A percentile compares a stretch with the other conserved stretches of the same genome.
Conservation (phyloP, 2,113 vertebrate genomes). For the Marmota monax region DNA sequence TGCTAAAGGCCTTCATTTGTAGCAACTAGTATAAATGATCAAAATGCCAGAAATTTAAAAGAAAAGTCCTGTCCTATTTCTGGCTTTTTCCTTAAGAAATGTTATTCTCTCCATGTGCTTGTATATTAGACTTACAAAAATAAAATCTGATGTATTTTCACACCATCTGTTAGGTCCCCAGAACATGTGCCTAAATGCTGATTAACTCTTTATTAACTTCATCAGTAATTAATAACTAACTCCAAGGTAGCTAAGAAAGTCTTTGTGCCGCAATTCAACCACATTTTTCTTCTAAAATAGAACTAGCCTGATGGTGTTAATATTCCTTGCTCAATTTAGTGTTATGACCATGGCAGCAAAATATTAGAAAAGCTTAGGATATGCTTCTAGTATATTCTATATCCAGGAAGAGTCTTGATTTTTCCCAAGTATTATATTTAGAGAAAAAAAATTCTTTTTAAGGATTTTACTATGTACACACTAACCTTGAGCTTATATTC, state of each 20-base stretch:
- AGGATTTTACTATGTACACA: conserved; percentile 9
- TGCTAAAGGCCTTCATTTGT: background rate
- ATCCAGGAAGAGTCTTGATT: conserved; percentile 4
- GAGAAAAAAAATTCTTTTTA: conserved; percentile 46
- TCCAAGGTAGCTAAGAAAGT: background rate
- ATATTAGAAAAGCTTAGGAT: background rate
- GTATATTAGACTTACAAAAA: conserved; percentile 38
- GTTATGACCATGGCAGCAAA: background rate
- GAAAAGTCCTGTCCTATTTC: conserved; percentile 24
- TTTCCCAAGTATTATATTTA: background rate
- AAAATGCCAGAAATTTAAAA: background rate
- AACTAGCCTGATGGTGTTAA: background rate
- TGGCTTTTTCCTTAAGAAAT: conserved; percentile 50
- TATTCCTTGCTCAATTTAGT: background rate
- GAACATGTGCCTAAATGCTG: background rate
- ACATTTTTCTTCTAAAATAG: conserved; percentile 49
- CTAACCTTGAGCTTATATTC: conserved; percentile 5
- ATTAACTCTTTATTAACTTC: conserved; percentile 2
- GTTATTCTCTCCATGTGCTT: conserved; percentile 9
- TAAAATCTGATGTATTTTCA: conserved; percentile 34
- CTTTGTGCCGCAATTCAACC: conserved; percentile 27
- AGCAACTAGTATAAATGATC: background rate
- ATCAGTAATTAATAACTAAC: background rate
- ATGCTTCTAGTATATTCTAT: background rate
- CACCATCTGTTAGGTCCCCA: background rate